Percentiles rank a stretch among this genome's conserved stretches.
Conservation (phyloP, 2,888 invertebrate species). For the Hylaea fasciaria region DNA sequence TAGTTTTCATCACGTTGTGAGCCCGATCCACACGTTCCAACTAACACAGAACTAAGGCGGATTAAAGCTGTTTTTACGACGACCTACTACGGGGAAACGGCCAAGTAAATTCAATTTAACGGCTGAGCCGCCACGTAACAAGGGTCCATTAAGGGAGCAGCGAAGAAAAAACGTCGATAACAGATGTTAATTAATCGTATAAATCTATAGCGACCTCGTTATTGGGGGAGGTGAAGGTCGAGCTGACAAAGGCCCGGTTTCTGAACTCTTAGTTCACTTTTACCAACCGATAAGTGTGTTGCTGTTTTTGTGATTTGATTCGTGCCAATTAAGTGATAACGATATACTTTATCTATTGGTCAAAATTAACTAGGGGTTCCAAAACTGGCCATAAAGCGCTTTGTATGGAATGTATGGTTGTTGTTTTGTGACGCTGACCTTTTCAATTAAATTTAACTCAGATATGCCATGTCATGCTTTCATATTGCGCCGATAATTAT, state of each 20-base stretch:
- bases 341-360: too few relatives aligned
- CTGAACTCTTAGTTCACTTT: too few relatives aligned
- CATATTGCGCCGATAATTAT: too few relatives aligned
- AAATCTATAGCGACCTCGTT: slow-evolving; percentile 59
- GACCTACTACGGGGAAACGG: slow-evolving; percentile 47
- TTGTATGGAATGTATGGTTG: too few relatives aligned
- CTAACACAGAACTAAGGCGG: slow-evolving; percentile 45
- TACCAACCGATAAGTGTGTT: too few relatives aligned
- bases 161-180: slow-evolving; percentile 75
- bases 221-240: slow-evolving; percentile 44
- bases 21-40: slow-evolving; percentile 15
- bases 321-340: too few relatives aligned
- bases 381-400: too few relatives aligned
- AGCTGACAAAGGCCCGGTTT: slow-evolving; percentile 15
- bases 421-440: too few relatives aligned
- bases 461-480: too few relatives aligned
- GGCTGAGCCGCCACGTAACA: slow-evolving; percentile 61
- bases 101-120: slow-evolving; percentile 74
- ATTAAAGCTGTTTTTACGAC: slow-evolving; percentile 36
- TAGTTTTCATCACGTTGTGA: not conserved
- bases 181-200: slow-evolving; percentile 80
- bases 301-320: too few relatives aligned
- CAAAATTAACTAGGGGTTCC: too few relatives aligned
- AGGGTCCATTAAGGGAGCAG: slow-evolving; percentile 70
- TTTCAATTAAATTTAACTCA: too few relatives aligned